Percentiles rank a stretch among this genome's conserved stretches.
Conservation (phyloP, 2,888 invertebrate species). For the Dione juno region DNA sequence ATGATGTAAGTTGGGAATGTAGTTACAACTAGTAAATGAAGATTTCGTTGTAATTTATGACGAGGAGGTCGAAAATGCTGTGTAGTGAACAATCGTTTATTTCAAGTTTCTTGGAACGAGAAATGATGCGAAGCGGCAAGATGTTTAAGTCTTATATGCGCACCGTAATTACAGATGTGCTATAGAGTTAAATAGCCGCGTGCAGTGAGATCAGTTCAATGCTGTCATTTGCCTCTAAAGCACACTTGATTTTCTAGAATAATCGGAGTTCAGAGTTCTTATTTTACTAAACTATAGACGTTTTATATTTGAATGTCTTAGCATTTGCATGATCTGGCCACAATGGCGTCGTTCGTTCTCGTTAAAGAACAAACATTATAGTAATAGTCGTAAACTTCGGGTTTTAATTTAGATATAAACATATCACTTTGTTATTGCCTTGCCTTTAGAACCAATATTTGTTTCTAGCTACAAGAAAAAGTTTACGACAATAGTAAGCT, state of each 20-base stretch:
- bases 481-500: neutral
- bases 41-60: slow-evolving; percentile 19
- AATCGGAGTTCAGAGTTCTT: slow-evolving; percentile 44
- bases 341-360: slow-evolving; percentile 22
- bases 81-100: slow-evolving; percentile 56
- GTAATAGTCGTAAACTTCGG: slow-evolving; percentile 16
- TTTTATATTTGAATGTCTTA: slow-evolving; percentile 11
- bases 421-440: slow-evolving; percentile 3
- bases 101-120: slow-evolving; percentile 53
- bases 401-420: slow-evolving; percentile 25
- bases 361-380: slow-evolving; percentile 16
- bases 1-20: slow-evolving; percentile 24
- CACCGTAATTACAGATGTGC: slow-evolving; percentile 78
- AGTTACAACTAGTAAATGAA: slow-evolving; percentile 24
- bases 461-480: neutral
- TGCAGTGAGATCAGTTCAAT: slow-evolving; percentile 59
- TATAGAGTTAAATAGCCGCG: slow-evolving; percentile 75
- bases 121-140: slow-evolving; percentile 67
- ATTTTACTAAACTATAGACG: slow-evolving; percentile 19
- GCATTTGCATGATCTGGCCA: slow-evolving; percentile 22
- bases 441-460: neutral
- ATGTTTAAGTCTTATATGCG: slow-evolving; percentile 72
- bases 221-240: slow-evolving; percentile 70
- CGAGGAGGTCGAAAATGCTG: slow-evolving; percentile 61
- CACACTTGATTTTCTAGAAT: slow-evolving; percentile 68